Evolutionary conservation across 1,140 invertebrate species (phyloP), one percentile per base, ranked within the genome.

Genomic region (Chionoecetes opilio): DNA sequence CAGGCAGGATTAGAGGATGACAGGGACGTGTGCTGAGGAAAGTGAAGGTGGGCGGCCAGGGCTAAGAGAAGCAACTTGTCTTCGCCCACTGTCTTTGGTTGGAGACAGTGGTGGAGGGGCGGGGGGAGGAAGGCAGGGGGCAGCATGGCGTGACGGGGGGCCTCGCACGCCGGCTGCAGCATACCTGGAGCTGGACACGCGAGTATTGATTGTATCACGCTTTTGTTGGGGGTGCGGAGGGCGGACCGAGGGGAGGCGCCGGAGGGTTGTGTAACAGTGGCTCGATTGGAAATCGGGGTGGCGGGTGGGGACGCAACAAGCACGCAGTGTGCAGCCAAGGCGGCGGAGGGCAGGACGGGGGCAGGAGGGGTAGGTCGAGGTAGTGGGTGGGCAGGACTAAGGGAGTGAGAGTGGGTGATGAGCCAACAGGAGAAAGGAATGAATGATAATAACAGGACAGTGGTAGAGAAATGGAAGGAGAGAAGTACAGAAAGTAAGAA

Each of bases 211-310:
- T 75, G 63, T 75, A 75, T 75, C 63, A 75, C 63, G 63, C 63
- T 75, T 75, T 75, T 75, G 63, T 75, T 26, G 63, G 63, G 63
- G n/a, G 63, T 75, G 63, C 63, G 63, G 63, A 75, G 63, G 63
- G 63, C 63, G 63, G 63, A 26, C 63, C 63, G 63, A 75, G 21
- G 63, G 63, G 63, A 75, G 63, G 63, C 63, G 63, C 11, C 21
- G 63, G 63, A 75, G 63, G 63, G 63, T 75, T 75, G 63, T 75
- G 63, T 75, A 75, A 75, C 63, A 75, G 63, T 75, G 63, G 63
- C 21, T 17, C 6, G 21, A 26, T 17, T 17, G 21, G 46, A 17
- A 53, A 17, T 17, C 11, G 63, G 63, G 11, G 63, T 5, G 21
- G 63, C 21, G 63, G 63, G 63, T 26, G 63, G 63, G 63, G 63